Percentiles rank a stretch among this genome's conserved stretches.
Evolutionary conservation across 2,797 vertebrate genomes (phyloP).

Genomic region (Kryptopterus vitreolus): DNA sequence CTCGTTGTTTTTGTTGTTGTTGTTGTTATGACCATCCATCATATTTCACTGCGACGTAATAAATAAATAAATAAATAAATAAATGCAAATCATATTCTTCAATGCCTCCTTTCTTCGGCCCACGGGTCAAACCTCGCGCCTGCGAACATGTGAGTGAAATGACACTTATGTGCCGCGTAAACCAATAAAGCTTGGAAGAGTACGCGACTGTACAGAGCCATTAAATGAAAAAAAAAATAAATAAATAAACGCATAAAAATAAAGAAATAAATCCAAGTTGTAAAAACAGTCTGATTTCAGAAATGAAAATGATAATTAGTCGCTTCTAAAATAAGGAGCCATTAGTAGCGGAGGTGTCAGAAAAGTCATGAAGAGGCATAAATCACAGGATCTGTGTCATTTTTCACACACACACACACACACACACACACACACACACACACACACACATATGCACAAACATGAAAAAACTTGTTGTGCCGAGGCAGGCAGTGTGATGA

Average conservation of each 20-base stretch:
- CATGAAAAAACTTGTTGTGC: constrained; percentile 71
- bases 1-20: constrained; percentile 49
- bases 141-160: constrained; percentile 63
- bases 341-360: constrained; percentile 82
- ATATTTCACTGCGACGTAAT: constrained; percentile 44
- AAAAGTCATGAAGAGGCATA: constrained; percentile 87
- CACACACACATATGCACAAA: constrained; percentile 56
- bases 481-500: constrained; percentile 81
- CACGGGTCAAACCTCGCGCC: constrained; percentile 65
- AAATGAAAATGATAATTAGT: constrained; percentile 91
- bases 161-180: constrained; percentile 58
- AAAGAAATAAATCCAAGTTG: not conserved
- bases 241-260: too few species aligned
- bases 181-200: constrained; percentile 53
- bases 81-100: constrained; percentile 29
- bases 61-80: not conserved
- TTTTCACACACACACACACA: constrained; percentile 67
- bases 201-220: not conserved
- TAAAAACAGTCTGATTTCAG: constrained; percentile 70
- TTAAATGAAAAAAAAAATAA: not conserved
- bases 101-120: constrained; percentile 60
- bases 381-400: constrained; percentile 83
- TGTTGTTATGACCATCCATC: constrained; percentile 41
- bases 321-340: constrained; percentile 81
- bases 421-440: constrained; percentile 53